A percentile compares a stretch with the other conserved stretches of the same genome.
Evolutionary conservation across 2,797 vertebrate genomes (phyloP).

Genomic region (Darevskia nairensis): DNA sequence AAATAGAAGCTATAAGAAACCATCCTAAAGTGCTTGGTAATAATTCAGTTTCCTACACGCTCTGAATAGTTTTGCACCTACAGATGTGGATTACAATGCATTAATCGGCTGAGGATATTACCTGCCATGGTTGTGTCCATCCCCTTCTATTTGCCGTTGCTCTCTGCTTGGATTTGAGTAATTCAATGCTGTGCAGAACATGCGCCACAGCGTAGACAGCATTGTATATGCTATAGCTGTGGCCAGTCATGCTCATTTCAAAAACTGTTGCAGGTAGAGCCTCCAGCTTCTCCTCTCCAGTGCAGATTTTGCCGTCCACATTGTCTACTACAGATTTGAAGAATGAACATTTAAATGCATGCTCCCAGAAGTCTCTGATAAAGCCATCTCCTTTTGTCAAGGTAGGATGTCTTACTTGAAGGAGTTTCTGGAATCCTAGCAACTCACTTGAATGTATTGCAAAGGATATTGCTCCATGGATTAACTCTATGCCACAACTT

Average conservation of each 20-base stretch:
- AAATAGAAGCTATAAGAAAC: no score
- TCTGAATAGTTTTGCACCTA: no score
- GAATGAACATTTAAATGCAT: neutral
- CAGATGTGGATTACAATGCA: no score
- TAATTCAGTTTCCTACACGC: no score
- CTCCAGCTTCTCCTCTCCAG: neutral
- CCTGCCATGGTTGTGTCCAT: neutral
- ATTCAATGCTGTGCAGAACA: neutral
- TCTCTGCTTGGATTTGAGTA: neutral
- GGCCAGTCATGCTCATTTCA: slow-evolving; percentile 24
- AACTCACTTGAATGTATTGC: neutral
- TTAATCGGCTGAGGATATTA: neutral
- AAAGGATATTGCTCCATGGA: slow-evolving; percentile 7
- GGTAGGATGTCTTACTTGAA: neutral
- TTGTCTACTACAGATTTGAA: neutral
- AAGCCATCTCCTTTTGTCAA: neutral
- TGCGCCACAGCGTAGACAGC: slow-evolving; percentile 1
- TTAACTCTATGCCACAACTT: neutral
- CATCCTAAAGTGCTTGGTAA: no score
- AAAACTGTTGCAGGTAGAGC: neutral
- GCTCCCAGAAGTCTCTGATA: slow-evolving; percentile 1
- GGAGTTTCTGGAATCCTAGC: neutral
- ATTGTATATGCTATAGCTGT: slow-evolving; percentile 20
- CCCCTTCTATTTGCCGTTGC: neutral
- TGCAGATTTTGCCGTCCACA: neutral